These are phyloP conservation scores for Percopsis omiscomaycus DNA, from an alignment of 2,797 vertebrate species.

Conservation along the genomic window DNA sequence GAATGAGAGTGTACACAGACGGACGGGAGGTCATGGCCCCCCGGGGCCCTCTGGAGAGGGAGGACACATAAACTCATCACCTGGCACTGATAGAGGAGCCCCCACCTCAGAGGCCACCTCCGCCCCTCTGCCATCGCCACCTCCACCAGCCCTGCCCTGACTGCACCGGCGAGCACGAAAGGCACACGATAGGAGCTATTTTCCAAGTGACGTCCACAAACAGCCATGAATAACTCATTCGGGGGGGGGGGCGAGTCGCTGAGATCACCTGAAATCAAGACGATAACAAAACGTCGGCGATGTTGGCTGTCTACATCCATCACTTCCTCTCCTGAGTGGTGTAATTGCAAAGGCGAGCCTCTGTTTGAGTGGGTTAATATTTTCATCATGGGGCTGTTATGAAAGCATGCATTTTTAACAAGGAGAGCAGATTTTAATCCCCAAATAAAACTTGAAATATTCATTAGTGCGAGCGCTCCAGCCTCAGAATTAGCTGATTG, in stretches of 20 bases:
- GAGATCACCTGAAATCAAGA: conserved; percentile 82
- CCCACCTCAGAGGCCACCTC: conserved; percentile 53
- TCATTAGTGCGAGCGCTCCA: conserved; percentile 32
- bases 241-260: conserved; percentile 68
- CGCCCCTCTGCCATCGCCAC: conserved; percentile 67
- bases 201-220: conserved; percentile 66
- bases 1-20: conserved; percentile 85
- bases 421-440: conserved; percentile 42
- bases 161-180: conserved; percentile 59
- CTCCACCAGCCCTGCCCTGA: conserved; percentile 59
- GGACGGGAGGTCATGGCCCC: conserved; percentile 82
- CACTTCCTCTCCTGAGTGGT: conserved; percentile 23
- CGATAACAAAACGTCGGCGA: conserved; percentile 71
- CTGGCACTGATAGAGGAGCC: conserved; percentile 81
- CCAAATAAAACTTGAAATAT: conserved; percentile 55
- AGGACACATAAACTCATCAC: conserved; percentile 87
- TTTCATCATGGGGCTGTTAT: conserved; percentile 43
- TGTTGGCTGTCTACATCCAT: conserved; percentile 30
- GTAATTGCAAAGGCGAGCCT: conserved; percentile 58
- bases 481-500: conserved; percentile 38
- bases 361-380: conserved; percentile 63
- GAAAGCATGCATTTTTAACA: conserved; percentile 64
- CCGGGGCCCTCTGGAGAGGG: conserved; percentile 68
- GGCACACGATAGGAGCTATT: conserved; percentile 60
- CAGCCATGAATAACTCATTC: conserved; percentile 77